Conservation (phyloP, 2,113 vertebrate genomes). For the Cercopithecus mona region DNA sequence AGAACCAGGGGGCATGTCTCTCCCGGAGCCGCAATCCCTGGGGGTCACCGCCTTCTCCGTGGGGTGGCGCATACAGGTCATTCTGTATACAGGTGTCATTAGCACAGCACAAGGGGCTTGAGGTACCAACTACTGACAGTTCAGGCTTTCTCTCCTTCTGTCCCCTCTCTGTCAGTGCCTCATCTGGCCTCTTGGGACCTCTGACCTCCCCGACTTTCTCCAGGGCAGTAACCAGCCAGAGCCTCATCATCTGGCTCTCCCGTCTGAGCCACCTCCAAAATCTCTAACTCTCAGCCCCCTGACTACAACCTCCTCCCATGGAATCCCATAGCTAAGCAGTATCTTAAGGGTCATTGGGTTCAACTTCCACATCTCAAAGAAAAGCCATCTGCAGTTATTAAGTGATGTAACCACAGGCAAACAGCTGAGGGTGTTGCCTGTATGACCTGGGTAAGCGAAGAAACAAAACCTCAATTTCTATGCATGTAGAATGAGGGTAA, state of each 20-base stretch:
- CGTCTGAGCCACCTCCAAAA: background rate
- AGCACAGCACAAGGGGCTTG: background rate
- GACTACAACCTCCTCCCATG: background rate
- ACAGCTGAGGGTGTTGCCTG: too few relatives aligned
- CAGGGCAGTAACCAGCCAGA: background rate
- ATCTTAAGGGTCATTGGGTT: background rate
- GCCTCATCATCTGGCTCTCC: background rate
- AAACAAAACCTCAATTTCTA: background rate
- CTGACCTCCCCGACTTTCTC: background rate
- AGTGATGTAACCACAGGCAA: fast-evolving
- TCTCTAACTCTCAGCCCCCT: background rate
- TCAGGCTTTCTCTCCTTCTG: background rate
- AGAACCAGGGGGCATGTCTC: background rate
- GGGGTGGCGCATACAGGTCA: background rate
- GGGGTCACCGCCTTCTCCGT: background rate
- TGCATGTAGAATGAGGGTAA: background rate
- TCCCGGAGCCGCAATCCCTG: too few relatives aligned
- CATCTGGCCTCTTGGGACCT: background rate
- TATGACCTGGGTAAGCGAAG: background rate
- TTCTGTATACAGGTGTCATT: background rate
- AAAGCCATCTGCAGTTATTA: background rate
- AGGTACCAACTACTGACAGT: background rate
- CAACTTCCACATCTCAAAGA: background rate
- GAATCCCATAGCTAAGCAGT: background rate
- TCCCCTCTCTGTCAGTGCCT: background rate